Percentiles rank a stretch among this genome's conserved stretches.
phyloP scores from a whole-genome alignment of 2,888 invertebrate species.

The Monopis laevigella region DNA sequence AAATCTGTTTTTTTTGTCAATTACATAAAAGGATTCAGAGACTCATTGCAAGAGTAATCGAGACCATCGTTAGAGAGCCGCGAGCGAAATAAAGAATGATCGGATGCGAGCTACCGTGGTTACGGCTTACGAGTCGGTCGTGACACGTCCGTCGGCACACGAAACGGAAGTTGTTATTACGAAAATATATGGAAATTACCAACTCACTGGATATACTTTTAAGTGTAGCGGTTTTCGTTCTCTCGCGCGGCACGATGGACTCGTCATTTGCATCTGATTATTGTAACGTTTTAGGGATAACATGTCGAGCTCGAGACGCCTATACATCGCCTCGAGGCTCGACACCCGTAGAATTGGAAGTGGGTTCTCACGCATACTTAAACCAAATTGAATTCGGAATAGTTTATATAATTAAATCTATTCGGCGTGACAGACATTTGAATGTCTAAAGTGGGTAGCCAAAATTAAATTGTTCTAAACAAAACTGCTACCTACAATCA shows the following conservation, averaged over 20 bases:
- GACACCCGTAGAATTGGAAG: constrained; percentile 40
- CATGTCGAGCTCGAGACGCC: constrained; percentile 52
- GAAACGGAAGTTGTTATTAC: constrained; percentile 57
- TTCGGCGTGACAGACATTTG: constrained; percentile 6
- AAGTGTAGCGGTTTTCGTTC: constrained; percentile 40
- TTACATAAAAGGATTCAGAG: too few species aligned
- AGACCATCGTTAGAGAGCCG: constrained; percentile 14
- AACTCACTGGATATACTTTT: constrained; percentile 43
- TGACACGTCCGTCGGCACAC: constrained; percentile 40
- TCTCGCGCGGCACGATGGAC: constrained; percentile 29
- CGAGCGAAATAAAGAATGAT: constrained; percentile 23
- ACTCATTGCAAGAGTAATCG: constrained; percentile 2
- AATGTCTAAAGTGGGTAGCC: constrained; percentile 3
- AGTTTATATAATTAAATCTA: background rate
- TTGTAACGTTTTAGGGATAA: constrained; percentile 48
- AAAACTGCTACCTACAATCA: too few species aligned
- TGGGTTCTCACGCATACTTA: constrained; percentile 37
- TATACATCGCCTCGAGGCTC: constrained; percentile 35
- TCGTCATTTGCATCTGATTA: constrained; percentile 59
- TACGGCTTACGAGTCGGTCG: constrained; percentile 28
- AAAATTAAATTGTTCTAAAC: too few species aligned
- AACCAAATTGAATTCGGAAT: background rate
- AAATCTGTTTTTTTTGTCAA: too few species aligned
- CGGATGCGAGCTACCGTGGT: constrained; percentile 24
- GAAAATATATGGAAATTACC: constrained; percentile 59